A percentile compares a stretch with the other conserved stretches of the same genome.
These are phyloP conservation scores for Morpho deidamia DNA, from an alignment of 2,888 invertebrate genomes.

Conservation along the genomic window DNA sequence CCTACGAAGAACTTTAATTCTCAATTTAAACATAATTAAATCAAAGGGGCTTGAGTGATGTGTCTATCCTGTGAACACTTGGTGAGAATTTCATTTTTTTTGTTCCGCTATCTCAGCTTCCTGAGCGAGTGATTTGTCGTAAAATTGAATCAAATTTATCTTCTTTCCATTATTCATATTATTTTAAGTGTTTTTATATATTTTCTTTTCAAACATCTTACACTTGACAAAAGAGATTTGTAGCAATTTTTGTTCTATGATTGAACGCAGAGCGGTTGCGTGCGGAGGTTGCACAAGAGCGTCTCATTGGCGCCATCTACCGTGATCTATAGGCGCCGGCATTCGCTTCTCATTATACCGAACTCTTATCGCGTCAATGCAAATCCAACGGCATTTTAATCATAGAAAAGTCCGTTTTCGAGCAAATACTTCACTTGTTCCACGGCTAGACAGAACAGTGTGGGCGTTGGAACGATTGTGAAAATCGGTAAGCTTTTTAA, in stretches of 20 bases:
- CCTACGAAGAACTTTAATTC: too few species aligned
- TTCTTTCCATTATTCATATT: too few species aligned
- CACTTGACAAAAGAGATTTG: too few species aligned
- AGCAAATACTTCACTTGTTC: constrained; percentile 55
- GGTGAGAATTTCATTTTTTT: too few species aligned
- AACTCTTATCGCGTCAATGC: constrained; percentile 57
- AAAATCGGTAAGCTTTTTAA: constrained; percentile 62
- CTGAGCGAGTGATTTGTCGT: too few species aligned
- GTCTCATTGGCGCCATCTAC: constrained; percentile 62
- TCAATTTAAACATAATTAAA: too few species aligned
- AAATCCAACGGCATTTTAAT: constrained; percentile 59
- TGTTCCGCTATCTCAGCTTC: too few species aligned
- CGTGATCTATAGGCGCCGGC: constrained; percentile 62
- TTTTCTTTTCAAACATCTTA: too few species aligned
- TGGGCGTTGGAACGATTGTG: constrained; percentile 49
- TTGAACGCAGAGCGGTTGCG: constrained; percentile 18
- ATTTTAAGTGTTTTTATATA: too few species aligned
- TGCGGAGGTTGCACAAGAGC: constrained; percentile 48
- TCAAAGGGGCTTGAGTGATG: too few species aligned
- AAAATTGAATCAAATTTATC: too few species aligned
- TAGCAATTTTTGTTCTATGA: not conserved
- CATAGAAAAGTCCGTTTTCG: constrained; percentile 35
- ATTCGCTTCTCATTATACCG: constrained; percentile 44
- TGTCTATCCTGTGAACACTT: too few species aligned
- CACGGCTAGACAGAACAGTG: constrained; percentile 28